phyloP scores from a whole-genome alignment of 2,888 invertebrate genomes.

The Cheilosia impressa region DNA sequence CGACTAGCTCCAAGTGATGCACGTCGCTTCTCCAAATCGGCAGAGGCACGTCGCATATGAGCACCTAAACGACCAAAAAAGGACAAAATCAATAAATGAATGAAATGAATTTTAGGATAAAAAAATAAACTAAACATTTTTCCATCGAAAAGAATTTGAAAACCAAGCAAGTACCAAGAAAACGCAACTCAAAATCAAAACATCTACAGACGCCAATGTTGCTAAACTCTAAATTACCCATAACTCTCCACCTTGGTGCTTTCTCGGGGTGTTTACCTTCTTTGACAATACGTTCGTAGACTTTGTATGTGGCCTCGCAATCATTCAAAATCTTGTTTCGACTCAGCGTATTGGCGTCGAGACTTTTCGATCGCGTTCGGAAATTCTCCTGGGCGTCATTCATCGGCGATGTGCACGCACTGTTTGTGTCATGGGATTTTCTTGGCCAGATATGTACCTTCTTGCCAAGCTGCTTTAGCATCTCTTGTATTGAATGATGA shows the following conservation, averaged over 20 bases:
- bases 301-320: constrained; percentile 92
- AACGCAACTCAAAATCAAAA: constrained; percentile 13
- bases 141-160: constrained; percentile 5
- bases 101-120: constrained; percentile 2
- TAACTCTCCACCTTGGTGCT: constrained; percentile 30
- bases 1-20: constrained; percentile 89
- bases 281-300: constrained; percentile 90
- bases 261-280: constrained; percentile 86
- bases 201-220: constrained; percentile 16
- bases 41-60: constrained; percentile 89
- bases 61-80: constrained; percentile 86
- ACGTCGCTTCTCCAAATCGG: constrained; percentile 91
- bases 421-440: constrained; percentile 85
- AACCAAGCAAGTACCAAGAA: constrained; percentile 78
- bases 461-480: constrained; percentile 90
- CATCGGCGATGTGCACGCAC: constrained; percentile 84
- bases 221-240: constrained; percentile 27
- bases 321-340: constrained; percentile 87
- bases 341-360: constrained; percentile 86
- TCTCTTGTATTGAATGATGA: constrained; percentile 90
- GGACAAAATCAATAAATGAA: constrained; percentile 53
- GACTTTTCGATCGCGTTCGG: constrained; percentile 90
- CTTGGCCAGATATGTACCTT: constrained; percentile 90
- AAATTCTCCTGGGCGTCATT: constrained; percentile 87
- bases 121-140: neutral